Evolutionary conservation across 2,888 invertebrate genomes (phyloP), one percentile per base, ranked within the genome.

Genomic region (Brachypterus glaber): DNA sequence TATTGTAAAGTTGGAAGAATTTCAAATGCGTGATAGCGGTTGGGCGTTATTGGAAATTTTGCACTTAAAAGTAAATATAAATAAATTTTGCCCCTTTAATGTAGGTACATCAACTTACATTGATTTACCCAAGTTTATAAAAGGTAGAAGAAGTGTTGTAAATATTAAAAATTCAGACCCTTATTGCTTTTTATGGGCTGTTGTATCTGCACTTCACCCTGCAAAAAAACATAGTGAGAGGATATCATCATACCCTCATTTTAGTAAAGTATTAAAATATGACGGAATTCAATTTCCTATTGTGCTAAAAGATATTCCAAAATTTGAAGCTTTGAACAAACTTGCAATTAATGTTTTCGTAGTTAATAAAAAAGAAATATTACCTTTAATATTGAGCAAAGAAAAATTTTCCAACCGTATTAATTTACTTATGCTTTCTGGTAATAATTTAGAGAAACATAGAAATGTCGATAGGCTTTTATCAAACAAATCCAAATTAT

Each of bases 131-230:
- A 3, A 32, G 7, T 29, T 41, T 27, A 48, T 56, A 15, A 21
- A 40, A 34, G 42, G 27, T 2, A 53, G 46, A 21, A 33, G 45
- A 8, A 50, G 52, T 2, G 43, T 46, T 18, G 40, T 55, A 13
- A 55, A 57, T 41, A 47, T 57, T 0, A 38, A 50, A 35, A 57
- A 53, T 38, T n/a, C 48, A 5, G 55, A 55, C 42, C 13, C 45
- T 13, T 33, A 40, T 9, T 54, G 54, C 37, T 55, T 55, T 41
- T 42, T 45, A 1, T 55, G 52, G 51, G 43, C 50, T 25, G 38
- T 55, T 29, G 35, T 47, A 8, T 44, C 49, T 14, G 50, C 53
- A 25, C 27, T 54, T 24, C 42, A 41, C 38, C 48, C 50, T 1
- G 38, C 35, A 7, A 17, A 31, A 25, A 17, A 17, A 8, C 1